Evolutionary conservation across 2,888 invertebrate genomes (phyloP), one percentile per base, ranked within the genome.

Genomic region (Biston betularia): DNA sequence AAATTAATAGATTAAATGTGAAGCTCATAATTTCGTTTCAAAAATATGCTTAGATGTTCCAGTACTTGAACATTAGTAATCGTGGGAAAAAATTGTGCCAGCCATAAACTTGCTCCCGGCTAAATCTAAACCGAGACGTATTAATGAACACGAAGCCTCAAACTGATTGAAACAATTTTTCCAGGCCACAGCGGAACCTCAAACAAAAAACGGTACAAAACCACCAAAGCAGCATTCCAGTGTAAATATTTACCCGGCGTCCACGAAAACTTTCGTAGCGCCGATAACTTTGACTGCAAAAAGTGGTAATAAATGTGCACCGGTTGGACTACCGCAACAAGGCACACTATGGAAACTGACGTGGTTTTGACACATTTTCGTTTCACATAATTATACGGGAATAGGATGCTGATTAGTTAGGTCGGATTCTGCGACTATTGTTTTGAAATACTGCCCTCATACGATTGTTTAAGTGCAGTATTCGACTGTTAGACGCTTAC

Each of bases 171-270:
- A 88, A 85, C 84, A 86, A 84, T 84, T 86, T 82, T 85, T 78
- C 79, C 76, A 75, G 79, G 82, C 86, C 87, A 82, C 87, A 88
- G 79, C 76, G 75, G 68, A 84, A 83, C 87, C 87, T 83, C 85
- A 86, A 83, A 78, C 80, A 85, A 86, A 88, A 88, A 89, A 80
- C 74, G 56, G 71, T 77, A 79, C 71, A 75, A 82, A 85, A 87
- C 87, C 86, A 63, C 85, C 76, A 77, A 81, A 83, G 83, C 83
- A 83, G 83, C 83, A 85, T 80, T 87, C 80, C 82, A 81, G 85
- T 85, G 87, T 85, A 90, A 92, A 92, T 90, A 91, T 92, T 91
- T 91, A 86, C 88, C 81, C 79, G 79, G 79, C 82, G 85, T 80
- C 82, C 84, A 83, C 87, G 87, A 86, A 89, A 90, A 90, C 82